Conservation (phyloP, 2,797 vertebrate genomes). For the Lemur catta region DNA sequence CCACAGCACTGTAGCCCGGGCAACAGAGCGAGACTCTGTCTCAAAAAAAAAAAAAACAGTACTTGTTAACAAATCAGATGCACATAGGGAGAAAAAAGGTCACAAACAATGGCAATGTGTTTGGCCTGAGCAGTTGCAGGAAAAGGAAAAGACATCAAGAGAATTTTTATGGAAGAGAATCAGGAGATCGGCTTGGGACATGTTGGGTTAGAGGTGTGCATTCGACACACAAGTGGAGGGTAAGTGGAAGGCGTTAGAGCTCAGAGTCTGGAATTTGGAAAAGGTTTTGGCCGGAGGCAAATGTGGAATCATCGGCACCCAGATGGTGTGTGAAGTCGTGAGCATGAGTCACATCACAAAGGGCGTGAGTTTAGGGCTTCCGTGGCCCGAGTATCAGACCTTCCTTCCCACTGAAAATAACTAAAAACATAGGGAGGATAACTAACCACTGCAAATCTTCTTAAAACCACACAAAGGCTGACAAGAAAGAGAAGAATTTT, state of each 20-base stretch:
- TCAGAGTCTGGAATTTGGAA: not conserved
- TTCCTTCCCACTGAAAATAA: not conserved
- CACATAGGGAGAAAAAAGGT: not conserved
- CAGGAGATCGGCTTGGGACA: rapidly evolving
- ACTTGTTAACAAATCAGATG: not conserved
- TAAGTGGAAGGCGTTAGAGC: too few species aligned
- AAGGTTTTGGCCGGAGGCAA: not conserved
- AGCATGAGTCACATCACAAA: not conserved
- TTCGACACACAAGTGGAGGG: not conserved
- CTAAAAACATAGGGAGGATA: not conserved
- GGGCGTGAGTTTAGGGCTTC: too few species aligned
- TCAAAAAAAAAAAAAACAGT: too few species aligned
- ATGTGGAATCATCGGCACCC: not conserved
- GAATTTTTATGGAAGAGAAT: not conserved
- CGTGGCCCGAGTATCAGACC: not conserved
- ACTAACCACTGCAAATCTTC: not conserved
- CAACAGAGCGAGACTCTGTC: too few species aligned
- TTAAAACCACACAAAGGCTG: not conserved
- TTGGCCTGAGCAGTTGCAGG: not conserved
- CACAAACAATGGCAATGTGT: not conserved
- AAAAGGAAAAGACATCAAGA: not conserved
- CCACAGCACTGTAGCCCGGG: too few species aligned
- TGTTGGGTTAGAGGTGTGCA: not conserved
- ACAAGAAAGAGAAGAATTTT: not conserved
- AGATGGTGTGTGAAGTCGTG: not conserved